phyloP scores from a whole-genome alignment of 2,888 invertebrate species.

The Pollenia angustigena region DNA sequence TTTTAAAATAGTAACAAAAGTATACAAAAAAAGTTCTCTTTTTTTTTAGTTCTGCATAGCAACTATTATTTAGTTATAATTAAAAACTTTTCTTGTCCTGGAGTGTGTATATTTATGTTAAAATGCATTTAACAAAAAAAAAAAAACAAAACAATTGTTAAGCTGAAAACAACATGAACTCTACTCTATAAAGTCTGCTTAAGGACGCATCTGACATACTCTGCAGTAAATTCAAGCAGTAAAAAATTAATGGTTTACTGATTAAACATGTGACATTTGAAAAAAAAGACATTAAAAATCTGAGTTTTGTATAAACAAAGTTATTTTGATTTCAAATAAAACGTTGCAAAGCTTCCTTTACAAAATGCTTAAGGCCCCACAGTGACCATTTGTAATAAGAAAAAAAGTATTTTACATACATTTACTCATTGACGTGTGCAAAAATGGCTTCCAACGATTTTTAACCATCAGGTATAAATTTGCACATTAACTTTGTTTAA shows the following conservation, averaged over 20 bases:
- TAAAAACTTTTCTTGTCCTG: conserved; percentile 53
- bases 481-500: conserved; percentile 44
- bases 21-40: not conserved
- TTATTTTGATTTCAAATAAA: too few species aligned
- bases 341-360: too few species aligned
- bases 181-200: not conserved
- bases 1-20: conserved; percentile 25
- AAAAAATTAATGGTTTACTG: not conserved
- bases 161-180: conserved; percentile 36
- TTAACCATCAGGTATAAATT: conserved; percentile 32
- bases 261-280: too few species aligned
- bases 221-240: not conserved
- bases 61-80: conserved; percentile 62
- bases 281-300: not conserved
- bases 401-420: not conserved
- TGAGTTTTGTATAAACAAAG: too few species aligned
- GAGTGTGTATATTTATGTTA: not conserved
- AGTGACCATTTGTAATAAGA: not conserved
- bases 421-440: not conserved
- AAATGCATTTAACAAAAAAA: conserved; percentile 2
- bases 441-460: not conserved
- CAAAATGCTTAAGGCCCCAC: not conserved
- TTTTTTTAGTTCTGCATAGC: conserved; percentile 37
- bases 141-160: conserved; percentile 13
- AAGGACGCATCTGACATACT: not conserved